Conservation (phyloP, 2,888 invertebrate genomes). For the Diaperis boleti region DNA sequence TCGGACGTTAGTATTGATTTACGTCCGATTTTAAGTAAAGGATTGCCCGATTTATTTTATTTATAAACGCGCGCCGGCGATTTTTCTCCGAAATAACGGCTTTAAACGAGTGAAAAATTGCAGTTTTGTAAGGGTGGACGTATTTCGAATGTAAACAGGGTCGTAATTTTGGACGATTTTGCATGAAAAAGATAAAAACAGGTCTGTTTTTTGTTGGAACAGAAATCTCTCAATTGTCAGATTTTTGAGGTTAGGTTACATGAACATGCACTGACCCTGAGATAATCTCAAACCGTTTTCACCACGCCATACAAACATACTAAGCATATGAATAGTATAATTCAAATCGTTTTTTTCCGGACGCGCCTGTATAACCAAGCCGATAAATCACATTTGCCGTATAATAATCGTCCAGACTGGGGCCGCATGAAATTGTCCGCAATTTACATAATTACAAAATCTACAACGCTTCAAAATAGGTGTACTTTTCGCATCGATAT, state of each 20-base stretch:
- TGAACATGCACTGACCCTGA: too few species aligned
- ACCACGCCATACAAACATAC: too few species aligned
- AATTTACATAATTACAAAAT: conserved; percentile 45
- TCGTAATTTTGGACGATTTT: conserved; percentile 21
- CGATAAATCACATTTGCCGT: conserved; percentile 10
- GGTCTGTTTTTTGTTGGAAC: too few species aligned
- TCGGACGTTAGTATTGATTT: conserved; percentile 49
- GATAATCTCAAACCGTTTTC: too few species aligned
- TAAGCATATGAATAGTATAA: too few species aligned
- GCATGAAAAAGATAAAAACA: conserved; percentile 12
- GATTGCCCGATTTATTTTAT: conserved; percentile 48
- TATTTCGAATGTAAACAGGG: conserved; percentile 33
- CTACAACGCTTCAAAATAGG: conserved; percentile 38
- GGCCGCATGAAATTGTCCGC: conserved; percentile 35
- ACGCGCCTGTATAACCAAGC: conserved; percentile 3
- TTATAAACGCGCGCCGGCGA: conserved; percentile 45
- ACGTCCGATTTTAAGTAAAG: conserved; percentile 49
- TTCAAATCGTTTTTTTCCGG: background rate
- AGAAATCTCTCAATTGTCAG: too few species aligned
- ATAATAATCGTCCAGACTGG: conserved; percentile 9
- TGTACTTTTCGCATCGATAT: conserved; percentile 42
- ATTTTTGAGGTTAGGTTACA: too few species aligned
- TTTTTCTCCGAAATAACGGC: conserved; percentile 46
- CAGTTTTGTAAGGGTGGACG: conserved; percentile 32
- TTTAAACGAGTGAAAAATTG: conserved; percentile 41